phyloP scores from a whole-genome alignment of 1,140 invertebrate genomes.

The Drosophila kohkoa region DNA sequence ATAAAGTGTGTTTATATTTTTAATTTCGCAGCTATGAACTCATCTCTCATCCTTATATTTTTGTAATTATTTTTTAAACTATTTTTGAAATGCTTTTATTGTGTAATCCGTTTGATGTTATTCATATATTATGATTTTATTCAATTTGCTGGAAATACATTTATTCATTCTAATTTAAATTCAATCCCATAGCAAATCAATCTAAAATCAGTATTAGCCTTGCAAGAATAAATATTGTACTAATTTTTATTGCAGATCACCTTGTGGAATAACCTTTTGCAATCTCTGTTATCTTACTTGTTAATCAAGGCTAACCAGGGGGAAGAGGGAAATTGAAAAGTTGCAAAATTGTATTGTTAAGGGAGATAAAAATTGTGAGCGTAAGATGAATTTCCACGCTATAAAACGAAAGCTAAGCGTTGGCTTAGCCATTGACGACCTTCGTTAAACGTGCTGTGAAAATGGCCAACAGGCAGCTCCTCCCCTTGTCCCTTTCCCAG shows the following conservation, averaged over 20 bases:
- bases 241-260: slow-evolving; percentile 80
- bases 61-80: no score
- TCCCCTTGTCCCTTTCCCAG: neutral
- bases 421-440: slow-evolving; percentile 55
- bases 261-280: slow-evolving; percentile 21
- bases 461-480: slow-evolving; percentile 52
- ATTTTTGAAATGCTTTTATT: no score
- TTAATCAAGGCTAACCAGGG: slow-evolving; percentile 16
- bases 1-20: no score
- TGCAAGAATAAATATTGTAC: no score
- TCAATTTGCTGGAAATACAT: no score
- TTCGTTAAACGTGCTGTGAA: slow-evolving; percentile 72
- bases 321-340: slow-evolving; percentile 5
- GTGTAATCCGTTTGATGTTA: no score
- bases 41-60: no score
- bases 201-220: no score
- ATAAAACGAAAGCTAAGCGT: slow-evolving; percentile 59
- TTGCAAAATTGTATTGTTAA: slow-evolving; percentile 25
- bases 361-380: slow-evolving; percentile 7
- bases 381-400: slow-evolving; percentile 57
- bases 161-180: no score
- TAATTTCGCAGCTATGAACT: no score
- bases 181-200: no score
- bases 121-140: no score
- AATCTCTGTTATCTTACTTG: slow-evolving; percentile 16